These are phyloP conservation scores for Branchipolynoe longqiensis DNA, from an alignment of 2,888 invertebrate species.

Conservation along the genomic window DNA sequence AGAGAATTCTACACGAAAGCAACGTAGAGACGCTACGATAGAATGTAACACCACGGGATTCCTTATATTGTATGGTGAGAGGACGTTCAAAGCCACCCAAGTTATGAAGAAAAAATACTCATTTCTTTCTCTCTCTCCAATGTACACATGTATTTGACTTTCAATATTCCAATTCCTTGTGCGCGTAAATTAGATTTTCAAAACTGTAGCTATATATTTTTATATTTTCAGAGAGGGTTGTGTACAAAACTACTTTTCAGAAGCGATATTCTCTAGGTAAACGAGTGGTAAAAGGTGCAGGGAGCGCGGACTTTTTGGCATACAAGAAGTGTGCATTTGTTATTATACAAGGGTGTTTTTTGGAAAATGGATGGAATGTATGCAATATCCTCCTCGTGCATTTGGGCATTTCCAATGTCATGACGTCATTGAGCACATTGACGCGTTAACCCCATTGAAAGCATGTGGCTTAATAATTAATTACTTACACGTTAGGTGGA, in stretches of 20 bases:
- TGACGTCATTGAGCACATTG: background rate
- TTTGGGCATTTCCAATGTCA: conserved; percentile 32
- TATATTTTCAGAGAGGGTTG: conserved; percentile 56
- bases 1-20: background rate
- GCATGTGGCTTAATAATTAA: background rate
- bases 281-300: conserved; percentile 10
- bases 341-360: conserved; percentile 22
- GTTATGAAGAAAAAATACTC: conserved; percentile 55
- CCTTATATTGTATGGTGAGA: conserved; percentile 33
- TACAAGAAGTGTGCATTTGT: background rate
- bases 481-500: conserved; percentile 19
- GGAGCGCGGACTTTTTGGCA: background rate
- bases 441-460: background rate
- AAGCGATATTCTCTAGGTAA: conserved; percentile 44
- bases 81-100: conserved; percentile 52
- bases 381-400: conserved; percentile 28
- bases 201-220: conserved; percentile 56
- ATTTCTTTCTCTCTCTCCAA: conserved; percentile 57
- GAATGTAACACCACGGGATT: background rate
- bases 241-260: conserved; percentile 37
- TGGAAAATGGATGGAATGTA: conserved; percentile 17
- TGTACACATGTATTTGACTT: conserved; percentile 51
- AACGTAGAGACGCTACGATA: conserved; percentile 1
- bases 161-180: conserved; percentile 54
- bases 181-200: conserved; percentile 56